phyloP scores from a whole-genome alignment of 2,888 invertebrate genomes.

The Ophonus ardosiacus region DNA sequence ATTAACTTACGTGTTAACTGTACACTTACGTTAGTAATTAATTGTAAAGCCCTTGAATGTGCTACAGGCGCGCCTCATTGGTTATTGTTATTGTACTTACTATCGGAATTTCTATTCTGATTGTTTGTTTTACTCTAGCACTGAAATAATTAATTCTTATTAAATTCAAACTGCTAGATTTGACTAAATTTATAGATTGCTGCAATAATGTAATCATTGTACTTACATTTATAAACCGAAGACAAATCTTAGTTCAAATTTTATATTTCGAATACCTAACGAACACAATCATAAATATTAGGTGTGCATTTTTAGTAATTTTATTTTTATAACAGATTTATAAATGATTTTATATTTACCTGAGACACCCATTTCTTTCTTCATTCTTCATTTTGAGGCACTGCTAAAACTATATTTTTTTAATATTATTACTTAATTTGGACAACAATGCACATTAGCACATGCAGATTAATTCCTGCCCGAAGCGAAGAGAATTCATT shows the following conservation, averaged over 20 bases:
- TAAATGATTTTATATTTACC: too few species aligned
- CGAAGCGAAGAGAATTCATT: not conserved
- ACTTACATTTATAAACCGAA: constrained; percentile 9
- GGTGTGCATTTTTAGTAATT: too few species aligned
- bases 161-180: constrained; percentile 20
- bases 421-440: too few species aligned
- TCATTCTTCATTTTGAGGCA: too few species aligned
- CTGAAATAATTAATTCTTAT: constrained; percentile 14
- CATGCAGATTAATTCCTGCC: constrained; percentile 25
- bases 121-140: constrained; percentile 15
- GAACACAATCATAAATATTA: too few species aligned
- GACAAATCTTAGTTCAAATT: not conserved
- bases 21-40: constrained; percentile 51
- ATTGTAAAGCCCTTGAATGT: constrained; percentile 48
- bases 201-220: constrained; percentile 33
- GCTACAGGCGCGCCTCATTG: constrained; percentile 20
- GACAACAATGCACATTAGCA: constrained; percentile 43
- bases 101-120: constrained; percentile 11
- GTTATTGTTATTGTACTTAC: constrained; percentile 22
- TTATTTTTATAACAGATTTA: too few species aligned
- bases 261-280: too few species aligned
- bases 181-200: constrained; percentile 24
- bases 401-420: too few species aligned
- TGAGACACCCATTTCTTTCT: too few species aligned
- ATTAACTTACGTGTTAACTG: constrained; percentile 47